Base-by-base conservation (phyloP, 2,113 vertebrate species). In the Spilogale gracilis region DNA sequence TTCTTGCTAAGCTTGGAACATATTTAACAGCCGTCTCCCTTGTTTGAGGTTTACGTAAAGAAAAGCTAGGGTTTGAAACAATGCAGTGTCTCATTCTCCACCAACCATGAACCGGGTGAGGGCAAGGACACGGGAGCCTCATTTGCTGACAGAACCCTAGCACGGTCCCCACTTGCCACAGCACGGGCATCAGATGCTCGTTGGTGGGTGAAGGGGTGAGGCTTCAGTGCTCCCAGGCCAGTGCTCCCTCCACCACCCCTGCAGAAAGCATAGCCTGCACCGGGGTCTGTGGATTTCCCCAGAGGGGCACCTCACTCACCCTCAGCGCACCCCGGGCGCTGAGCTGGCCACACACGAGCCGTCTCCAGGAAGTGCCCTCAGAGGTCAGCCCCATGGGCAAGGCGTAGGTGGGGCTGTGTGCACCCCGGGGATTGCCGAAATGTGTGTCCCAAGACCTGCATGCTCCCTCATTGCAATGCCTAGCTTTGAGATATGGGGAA, bases 21-120 rank as follows among this genome's bases (percentile, higher is more conserved):
- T 8, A 65, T 93, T 96, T 97, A 89, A 83, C 79, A 83, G 43
- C 48, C 83, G 50, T 79, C 85, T 96, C 78, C 58, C 84, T 96
- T 69, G 52, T 91, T 69, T 58, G 27, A 93, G 54, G 83, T 17
- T 48, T 30, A 32, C n/a, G 89, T 78, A 78, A 93, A 91, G 82
- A 81, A 84, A 98, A 90, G 38, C 16, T 3, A 78, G 38, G 38
- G 63, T 91, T 76, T 56, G 93, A 83, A 91, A 81, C 85, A 32
- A 67, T 27, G 21, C 45, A 18, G 45, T 5, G 20, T 90, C 43
- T 95, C 25, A 12, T 83, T 88, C 54, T 81, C 17, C 4, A 71
- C 48, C 23, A 43, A 4, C 60, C 2, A 2, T 25, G 16, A 86
- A 23, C 87, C 30, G 1, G 38, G 43, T 54, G 58, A 52, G 17